Base-by-base conservation (phyloP, 2,113 vertebrate genomes). In the Actinemys pallida region DNA sequence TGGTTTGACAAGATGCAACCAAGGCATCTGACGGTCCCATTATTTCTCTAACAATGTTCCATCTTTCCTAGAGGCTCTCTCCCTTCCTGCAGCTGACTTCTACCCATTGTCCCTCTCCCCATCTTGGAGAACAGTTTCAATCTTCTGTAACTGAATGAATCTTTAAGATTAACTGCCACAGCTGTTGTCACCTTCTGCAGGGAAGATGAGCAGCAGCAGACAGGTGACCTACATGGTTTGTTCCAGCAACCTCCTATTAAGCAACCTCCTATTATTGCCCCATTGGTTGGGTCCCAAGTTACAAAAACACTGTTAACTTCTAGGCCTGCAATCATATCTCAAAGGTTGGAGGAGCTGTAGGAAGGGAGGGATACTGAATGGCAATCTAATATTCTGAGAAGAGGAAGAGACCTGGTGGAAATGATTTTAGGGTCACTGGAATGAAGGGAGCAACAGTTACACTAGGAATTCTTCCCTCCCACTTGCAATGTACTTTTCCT, bases 51-150 rank as follows among this genome's bases (percentile, higher is more conserved):
- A 62, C 25, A 12, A 62, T 11, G 57, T 27, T 29, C 27, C 27
- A 29, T 29, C 29, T 65, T 65, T 65, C 31, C 59, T 35, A 65
- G 59, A 65, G 29, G 29, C 87, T 94, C 3, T 11, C 82, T 82
- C 52, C 59, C 11, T 81, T 19, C n/a, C 88, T 86, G 13, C 49
- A 88, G 3, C 11, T 81, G 1, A 39, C 10, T 0, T 83, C 22
- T 42, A 39, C 4, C 22, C 11, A 31, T 52, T 87, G 89, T 82
- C 8, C 87, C 87, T 29, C 22, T 91, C 10, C 4, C 79, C 69
- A 5, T 1, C 24, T 76, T 47, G 0, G 35, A 57, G 35, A 79
- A 39, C n/a, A 53, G 0, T 2, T 86, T 20, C 81, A 0, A 31
- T 86, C 75, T 47, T 27, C 45, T 93, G 10, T 49, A 84, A 35